Percentiles rank a stretch among this genome's conserved stretches.
These are phyloP conservation scores for Drosophila parvula DNA, from an alignment of 1,140 invertebrate genomes.

Conservation along the genomic window DNA sequence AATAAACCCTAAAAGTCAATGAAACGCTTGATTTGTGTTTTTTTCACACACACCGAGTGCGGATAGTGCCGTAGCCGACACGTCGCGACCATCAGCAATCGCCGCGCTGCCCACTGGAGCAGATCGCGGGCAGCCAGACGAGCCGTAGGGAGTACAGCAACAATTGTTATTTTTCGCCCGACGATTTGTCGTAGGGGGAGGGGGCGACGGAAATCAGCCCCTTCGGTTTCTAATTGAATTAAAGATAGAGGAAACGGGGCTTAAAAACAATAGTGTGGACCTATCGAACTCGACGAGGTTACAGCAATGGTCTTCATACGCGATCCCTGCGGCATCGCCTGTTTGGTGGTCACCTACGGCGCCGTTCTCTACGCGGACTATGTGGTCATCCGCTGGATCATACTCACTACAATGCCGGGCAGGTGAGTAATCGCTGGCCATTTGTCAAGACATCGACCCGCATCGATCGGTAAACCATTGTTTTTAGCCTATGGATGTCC, in stretches of 20 bases:
- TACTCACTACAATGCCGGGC: conserved; percentile 91
- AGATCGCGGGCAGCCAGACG: not conserved
- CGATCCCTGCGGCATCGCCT: conserved; percentile 95
- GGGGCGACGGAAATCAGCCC: conserved; percentile 46
- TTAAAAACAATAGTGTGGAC: conserved; percentile 9
- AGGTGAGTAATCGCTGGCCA: conserved; percentile 86
- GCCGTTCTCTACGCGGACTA: conserved; percentile 96
- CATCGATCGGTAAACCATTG: conserved; percentile 36
- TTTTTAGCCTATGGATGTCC: conserved; percentile 91
- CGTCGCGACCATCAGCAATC: not conserved
- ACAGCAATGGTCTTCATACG: conserved; percentile 85
- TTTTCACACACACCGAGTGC: conserved; percentile 12
- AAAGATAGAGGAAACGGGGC: conserved; percentile 21
- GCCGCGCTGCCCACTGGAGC: not conserved
- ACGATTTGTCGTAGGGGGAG: conserved; percentile 15
- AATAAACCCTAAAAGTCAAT: conserved; percentile 46
- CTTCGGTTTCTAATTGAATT: conserved; percentile 77
- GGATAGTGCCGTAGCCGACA: conserved; percentile 21
- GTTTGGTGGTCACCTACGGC: conserved; percentile 92
- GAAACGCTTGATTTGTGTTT: conserved; percentile 33
- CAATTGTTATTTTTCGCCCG: conserved; percentile 57
- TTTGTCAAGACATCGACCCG: not conserved
- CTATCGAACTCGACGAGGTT: not conserved
- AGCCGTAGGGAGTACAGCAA: conserved; percentile 57
- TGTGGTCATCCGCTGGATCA: conserved; percentile 93